Evolutionary conservation across 1,140 invertebrate species (phyloP).

Genomic region (Drosophila lacertosa): DNA sequence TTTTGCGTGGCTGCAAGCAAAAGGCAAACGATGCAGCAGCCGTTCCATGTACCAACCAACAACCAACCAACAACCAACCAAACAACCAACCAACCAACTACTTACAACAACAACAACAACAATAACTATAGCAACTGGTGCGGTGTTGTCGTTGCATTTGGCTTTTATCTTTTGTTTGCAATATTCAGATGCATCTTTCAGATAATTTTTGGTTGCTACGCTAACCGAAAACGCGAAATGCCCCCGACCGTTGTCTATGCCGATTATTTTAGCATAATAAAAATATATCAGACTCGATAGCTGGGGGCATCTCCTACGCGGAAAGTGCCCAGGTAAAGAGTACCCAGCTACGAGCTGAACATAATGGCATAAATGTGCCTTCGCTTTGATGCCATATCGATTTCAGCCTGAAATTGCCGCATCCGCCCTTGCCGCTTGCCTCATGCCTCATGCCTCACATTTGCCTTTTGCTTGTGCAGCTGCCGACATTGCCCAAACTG

Average conservation of each 20-base stretch:
- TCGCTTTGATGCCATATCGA: conserved; percentile 78
- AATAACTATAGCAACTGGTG: conserved; percentile 31
- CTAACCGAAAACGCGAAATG: conserved; percentile 54
- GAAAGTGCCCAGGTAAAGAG: not conserved
- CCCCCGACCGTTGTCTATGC: conserved; percentile 57
- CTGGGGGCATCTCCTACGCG: conserved; percentile 49
- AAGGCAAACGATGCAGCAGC: conserved; percentile 55
- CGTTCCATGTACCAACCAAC: conserved; percentile 27
- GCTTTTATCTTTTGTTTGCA: conserved; percentile 82
- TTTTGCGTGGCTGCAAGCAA: conserved; percentile 83
- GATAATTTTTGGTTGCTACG: conserved; percentile 74
- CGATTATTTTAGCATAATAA: conserved; percentile 82
- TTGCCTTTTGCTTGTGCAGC: conserved; percentile 29
- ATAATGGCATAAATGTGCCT: conserved; percentile 78
- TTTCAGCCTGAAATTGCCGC: conserved; percentile 78
- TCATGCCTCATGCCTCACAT: conserved; percentile 10
- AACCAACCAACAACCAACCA: conserved; percentile 26
- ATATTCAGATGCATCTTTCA: conserved; percentile 81
- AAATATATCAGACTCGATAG: conserved; percentile 71
- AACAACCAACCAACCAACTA: conserved; percentile 6
- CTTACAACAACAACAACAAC: conserved; percentile 1
- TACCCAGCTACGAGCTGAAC: conserved; percentile 48
- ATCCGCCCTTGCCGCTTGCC: conserved; percentile 58
- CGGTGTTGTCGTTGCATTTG: conserved; percentile 75
- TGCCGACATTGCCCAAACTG: conserved; percentile 23